phyloP scores from a whole-genome alignment of 2,797 vertebrate species.

The Schizopygopsis malacanthus region DNA sequence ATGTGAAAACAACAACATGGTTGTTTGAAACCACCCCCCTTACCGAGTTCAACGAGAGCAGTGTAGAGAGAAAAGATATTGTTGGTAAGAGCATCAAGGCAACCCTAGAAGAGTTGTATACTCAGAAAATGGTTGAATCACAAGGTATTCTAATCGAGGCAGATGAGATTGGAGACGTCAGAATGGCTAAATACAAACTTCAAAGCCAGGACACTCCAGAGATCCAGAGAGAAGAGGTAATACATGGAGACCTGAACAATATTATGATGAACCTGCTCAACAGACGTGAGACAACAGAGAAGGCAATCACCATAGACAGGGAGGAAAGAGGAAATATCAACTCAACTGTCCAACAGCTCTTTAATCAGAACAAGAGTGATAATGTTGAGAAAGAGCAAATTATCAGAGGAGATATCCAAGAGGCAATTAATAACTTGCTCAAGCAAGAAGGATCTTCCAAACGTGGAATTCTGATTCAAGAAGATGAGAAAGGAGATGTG shows the following conservation, averaged over 20 bases:
- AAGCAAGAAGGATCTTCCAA: conserved; percentile 80
- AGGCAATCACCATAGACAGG: conserved; percentile 78
- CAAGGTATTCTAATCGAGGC: conserved; percentile 91
- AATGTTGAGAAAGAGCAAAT: conserved; percentile 85
- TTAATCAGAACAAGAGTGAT: conserved; percentile 80
- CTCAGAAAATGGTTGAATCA: conserved; percentile 87
- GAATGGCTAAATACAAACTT: conserved; percentile 93
- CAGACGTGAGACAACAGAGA: conserved; percentile 77
- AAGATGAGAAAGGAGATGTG: conserved; percentile 91
- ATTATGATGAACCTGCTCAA: conserved; percentile 92
- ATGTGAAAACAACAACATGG: conserved; percentile 93
- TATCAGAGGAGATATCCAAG: conserved; percentile 87
- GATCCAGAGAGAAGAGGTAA: conserved; percentile 89
- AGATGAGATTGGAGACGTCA: conserved; percentile 90
- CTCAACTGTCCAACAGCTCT: conserved; percentile 85
- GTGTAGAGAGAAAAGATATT: conserved; percentile 82
- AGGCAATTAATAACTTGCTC: conserved; percentile 87
- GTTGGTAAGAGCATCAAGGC: conserved; percentile 89
- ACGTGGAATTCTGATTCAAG: conserved; percentile 91
- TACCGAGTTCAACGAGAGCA: conserved; percentile 85
- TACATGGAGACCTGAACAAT: conserved; percentile 86
- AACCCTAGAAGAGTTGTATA: conserved; percentile 88
- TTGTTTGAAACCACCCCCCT: conserved; percentile 91
- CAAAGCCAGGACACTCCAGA: conserved; percentile 87
- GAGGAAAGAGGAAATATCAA: conserved; percentile 88